A percentile compares a stretch with the other conserved stretches of the same genome.
phyloP scores from a whole-genome alignment of 1,140 invertebrate genomes.

The Drosophila mayri region DNA sequence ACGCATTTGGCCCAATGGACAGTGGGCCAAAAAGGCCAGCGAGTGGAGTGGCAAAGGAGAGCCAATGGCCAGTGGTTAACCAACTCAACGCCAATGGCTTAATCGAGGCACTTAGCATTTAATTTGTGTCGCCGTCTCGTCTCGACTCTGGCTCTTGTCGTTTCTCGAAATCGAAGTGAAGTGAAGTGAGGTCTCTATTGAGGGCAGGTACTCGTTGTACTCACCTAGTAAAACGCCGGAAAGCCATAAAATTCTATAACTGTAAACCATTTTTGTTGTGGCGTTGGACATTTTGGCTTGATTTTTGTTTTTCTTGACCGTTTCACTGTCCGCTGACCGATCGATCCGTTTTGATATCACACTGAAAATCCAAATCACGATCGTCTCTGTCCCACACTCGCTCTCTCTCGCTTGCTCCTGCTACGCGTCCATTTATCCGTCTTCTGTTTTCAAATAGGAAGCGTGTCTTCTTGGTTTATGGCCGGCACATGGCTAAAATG shows the following conservation, averaged over 20 bases:
- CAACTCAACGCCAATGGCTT: slow-evolving; percentile 52
- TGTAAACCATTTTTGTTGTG: slow-evolving; percentile 85
- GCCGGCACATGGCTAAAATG: slow-evolving; percentile 76
- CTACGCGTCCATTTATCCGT: slow-evolving; percentile 75
- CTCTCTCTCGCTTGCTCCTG: slow-evolving; percentile 41
- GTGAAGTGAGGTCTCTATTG: slow-evolving; percentile 42
- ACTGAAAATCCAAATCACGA: slow-evolving; percentile 54
- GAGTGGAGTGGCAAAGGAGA: slow-evolving; percentile 9
- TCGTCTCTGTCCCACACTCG: slow-evolving; percentile 33
- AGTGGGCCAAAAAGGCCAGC: slow-evolving; percentile 32
- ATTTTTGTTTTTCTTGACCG: slow-evolving; percentile 38
- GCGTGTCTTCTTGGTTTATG: slow-evolving; percentile 65
- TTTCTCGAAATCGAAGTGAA: slow-evolving; percentile 10
- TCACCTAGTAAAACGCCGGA: slow-evolving; percentile 84
- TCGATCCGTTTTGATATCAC: slow-evolving; percentile 38
- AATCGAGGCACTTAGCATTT: slow-evolving; percentile 79
- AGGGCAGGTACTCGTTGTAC: slow-evolving; percentile 58
- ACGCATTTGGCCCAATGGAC: slow-evolving; percentile 59
- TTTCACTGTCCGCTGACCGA: slow-evolving; percentile 10
- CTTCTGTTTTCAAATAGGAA: slow-evolving; percentile 74
- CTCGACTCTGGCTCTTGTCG: slow-evolving; percentile 16
- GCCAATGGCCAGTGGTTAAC: slow-evolving; percentile 22
- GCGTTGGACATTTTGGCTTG: slow-evolving; percentile 77
- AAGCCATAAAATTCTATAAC: slow-evolving; percentile 84
- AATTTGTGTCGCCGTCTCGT: slow-evolving; percentile 60